Base-by-base conservation (phyloP, 2,888 invertebrate genomes). In the Drepana falcataria region DNA sequence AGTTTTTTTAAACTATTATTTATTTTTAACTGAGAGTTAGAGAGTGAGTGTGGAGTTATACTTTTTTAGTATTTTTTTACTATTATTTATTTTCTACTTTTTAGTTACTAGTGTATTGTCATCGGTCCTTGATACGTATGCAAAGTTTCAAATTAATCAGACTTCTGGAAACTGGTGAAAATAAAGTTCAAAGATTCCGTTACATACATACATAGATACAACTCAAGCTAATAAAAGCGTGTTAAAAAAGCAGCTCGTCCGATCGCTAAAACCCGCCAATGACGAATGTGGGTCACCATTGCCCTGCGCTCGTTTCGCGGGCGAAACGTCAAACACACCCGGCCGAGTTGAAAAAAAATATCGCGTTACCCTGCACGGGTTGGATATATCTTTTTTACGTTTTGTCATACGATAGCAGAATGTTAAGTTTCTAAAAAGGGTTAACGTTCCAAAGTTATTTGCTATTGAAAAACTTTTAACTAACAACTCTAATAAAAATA, bases 221-320 rank as follows among this genome's bases (percentile, higher is more conserved):
- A 5, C 21, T 40, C 21, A 49, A 40, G 3, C 37, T 6, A 33
- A 40, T 34, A 51, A 51, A 51, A 40, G 37, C n/a, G 21, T 4
- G 33, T 7, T 7, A n/a, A 49, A 59, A 52, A n/a, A 52, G 48
- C 44, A 56, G 35, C 33, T 44, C 34, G 37, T 4, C 35, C 60
- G 54, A 63, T 65, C 51, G 47, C 48, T 48, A 44, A 59, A 65
- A 59, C 59, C 61, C 64, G 61, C 51, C 61, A 59, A 63, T 71
- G 73, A 76, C 74, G 70, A 73, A 79, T 80, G 65, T 79, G 71
- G 81, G 79, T 75, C 78, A 76, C 58, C 56, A 58, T 56, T 66
- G 51, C 65, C 57, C 56, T 61, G 59, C 53, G 40, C 51, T 51
- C 37, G 35, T 41, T 44, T 9, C 44, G 55, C 56, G 64, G 55